Percentiles rank a stretch among this genome's conserved stretches.
phyloP scores from a whole-genome alignment of 23 tunicate genomes.

The Ciona savignyi region DNA sequence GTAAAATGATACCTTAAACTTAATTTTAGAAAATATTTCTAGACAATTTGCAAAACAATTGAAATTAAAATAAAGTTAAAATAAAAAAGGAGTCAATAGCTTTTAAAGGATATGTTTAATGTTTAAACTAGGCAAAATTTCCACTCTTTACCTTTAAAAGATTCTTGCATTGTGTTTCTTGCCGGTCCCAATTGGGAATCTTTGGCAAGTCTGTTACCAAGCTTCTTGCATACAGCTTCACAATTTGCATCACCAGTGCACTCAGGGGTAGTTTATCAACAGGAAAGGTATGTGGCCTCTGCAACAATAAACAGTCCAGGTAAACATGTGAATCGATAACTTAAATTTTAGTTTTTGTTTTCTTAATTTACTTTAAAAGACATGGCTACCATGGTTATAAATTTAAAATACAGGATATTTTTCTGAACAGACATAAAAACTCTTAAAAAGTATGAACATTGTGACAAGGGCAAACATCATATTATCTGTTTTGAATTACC shows the following conservation, averaged over 20 bases:
- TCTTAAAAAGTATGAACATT: no score
- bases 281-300: conserved; percentile 69
- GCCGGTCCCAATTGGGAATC: conserved; percentile 58
- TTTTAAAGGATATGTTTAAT: not conserved
- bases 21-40: not conserved
- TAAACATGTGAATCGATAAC: no score
- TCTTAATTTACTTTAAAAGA: not conserved
- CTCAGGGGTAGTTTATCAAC: conserved; percentile 33
- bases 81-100: not conserved
- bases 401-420: no score
- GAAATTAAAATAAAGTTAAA: not conserved
- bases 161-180: conserved; percentile 52
- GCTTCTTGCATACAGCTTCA: conserved; percentile 72
- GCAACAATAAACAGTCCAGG: no score
- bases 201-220: conserved; percentile 61
- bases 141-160: conserved; percentile 35
- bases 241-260: conserved; percentile 63
- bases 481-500: no score
- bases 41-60: not conserved
- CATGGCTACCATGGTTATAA: not conserved
- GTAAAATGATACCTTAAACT: not conserved
- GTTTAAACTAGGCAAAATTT: not conserved
- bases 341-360: not conserved
- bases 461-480: no score
- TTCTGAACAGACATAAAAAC: no score